These are phyloP conservation scores for Sarcoramphus papa DNA, from an alignment of 2,797 vertebrate genomes.

Conservation along the genomic window DNA sequence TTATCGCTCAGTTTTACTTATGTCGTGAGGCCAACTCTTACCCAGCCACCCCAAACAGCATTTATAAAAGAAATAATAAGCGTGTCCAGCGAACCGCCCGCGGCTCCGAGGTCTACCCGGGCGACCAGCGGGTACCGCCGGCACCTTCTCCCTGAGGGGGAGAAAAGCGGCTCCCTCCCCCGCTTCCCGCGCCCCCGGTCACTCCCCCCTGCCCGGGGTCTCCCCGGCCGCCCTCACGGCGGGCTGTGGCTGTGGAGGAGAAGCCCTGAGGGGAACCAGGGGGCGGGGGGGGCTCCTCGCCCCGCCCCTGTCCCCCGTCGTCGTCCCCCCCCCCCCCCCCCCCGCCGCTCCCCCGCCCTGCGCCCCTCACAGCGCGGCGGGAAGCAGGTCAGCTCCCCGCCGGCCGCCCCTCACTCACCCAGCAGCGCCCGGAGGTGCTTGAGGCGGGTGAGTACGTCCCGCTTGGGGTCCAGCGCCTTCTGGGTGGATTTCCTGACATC, in stretches of 20 bases:
- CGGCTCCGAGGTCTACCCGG: neutral
- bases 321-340: no score
- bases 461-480: slow-evolving; percentile 99
- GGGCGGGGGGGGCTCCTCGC: no score
- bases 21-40: accelerated
- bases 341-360: neutral
- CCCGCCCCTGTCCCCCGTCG: no score
- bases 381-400: neutral
- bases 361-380: neutral
- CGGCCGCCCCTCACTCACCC: slow-evolving; percentile 78
- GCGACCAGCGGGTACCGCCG: neutral
- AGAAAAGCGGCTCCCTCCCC: neutral
- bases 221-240: neutral
- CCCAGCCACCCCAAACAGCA: neutral
- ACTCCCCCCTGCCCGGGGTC: neutral
- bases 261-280: neutral
- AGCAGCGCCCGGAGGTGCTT: slow-evolving; percentile 94
- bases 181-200: neutral
- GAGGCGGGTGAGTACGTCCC: slow-evolving; percentile 92
- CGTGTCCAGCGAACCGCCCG: neutral
- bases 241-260: neutral
- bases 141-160: neutral
- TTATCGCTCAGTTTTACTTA: accelerated
- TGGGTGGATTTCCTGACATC: slow-evolving; percentile 99
- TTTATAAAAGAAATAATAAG: no score